Evolutionary conservation across 2,113 vertebrate genomes (phyloP).

Genomic region (Indicator maculatus): DNA sequence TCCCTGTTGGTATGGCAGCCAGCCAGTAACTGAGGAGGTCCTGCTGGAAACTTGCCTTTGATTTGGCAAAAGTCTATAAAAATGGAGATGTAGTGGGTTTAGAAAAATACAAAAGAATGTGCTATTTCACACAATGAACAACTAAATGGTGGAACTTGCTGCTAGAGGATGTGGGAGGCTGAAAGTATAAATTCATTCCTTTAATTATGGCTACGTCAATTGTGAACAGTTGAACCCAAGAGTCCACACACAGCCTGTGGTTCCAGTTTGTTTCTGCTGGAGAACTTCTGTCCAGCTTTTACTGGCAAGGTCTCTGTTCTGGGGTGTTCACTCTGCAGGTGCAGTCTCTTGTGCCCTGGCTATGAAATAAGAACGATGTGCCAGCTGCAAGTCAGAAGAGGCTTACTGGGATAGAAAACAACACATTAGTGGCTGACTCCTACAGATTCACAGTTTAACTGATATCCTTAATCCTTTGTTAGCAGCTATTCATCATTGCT

Average conservation of each 20-base stretch:
- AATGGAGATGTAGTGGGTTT: slow-evolving; percentile 36
- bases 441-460: neutral
- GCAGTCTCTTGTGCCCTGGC: neutral
- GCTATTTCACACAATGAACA: slow-evolving; percentile 8
- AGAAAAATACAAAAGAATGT: slow-evolving; percentile 28
- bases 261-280: neutral
- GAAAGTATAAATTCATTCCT: slow-evolving; percentile 10
- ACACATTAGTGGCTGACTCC: neutral
- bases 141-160: neutral
- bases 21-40: slow-evolving; percentile 59
- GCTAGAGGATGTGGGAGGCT: slow-evolving; percentile 27
- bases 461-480: neutral
- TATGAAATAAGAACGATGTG: neutral
- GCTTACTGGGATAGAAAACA: neutral
- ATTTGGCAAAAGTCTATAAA: slow-evolving; percentile 40
- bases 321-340: neutral
- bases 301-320: neutral
- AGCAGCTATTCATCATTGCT: neutral
- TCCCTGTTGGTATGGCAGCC: neutral
- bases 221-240: neutral
- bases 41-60: slow-evolving; percentile 34
- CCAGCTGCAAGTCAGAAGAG: neutral
- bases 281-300: neutral
- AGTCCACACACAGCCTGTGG: neutral
- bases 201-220: neutral